Evolutionary conservation across 2,113 vertebrate genomes (phyloP), one percentile per base, ranked within the genome.

Genomic region (Dasyurus viverrinus): DNA sequence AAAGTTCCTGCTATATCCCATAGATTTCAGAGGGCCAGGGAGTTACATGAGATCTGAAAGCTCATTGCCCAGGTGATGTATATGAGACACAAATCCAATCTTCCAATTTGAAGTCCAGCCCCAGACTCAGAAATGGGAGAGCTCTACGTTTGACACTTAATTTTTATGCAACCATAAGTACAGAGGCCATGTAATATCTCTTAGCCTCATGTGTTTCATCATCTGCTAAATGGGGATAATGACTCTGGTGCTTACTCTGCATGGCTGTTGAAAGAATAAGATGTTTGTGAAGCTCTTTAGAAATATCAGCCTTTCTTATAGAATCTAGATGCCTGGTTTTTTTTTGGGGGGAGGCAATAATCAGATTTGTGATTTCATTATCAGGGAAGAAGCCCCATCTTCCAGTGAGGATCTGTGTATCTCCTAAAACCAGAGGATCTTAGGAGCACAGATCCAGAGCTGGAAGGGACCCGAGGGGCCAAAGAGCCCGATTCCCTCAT

Each of bases 301-400:
- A 60, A 10, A 8, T 16, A 2, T 0, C 50, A 0, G 0, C 42
- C 0, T 10, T 36, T 1, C 6, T 54, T 57, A 3, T 22, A 0
- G 0, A 9, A 8, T 76, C 54, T 19, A 76, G 60, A 68, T 0
- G 0, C 25, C 14, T 42, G 3, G 54, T 27, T 42, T 36, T 90
- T 25, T 57, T 48, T 8, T 1, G 4, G 36, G 30, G 16, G 5
- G 30, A 1, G 12, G 36, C 30, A 14, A 5, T 76, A 22, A 76
- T 76, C 57, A 76, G 3, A 36, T 3, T 16, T 68, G 60, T 68
- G 60, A 36, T 68, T 68, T 68, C 30, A 30, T 68, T 36, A 30
- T 68, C 0, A 23, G 26, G 52, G 42, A 47, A 91, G n/a, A 53
- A 0, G 23, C 0, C 19, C 14, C 0, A 2, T 25, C 54, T 23